A percentile compares a stretch with the other conserved stretches of the same genome.
phyloP scores from a whole-genome alignment of 2,797 vertebrate genomes.

The Brachyrhaphis roseni region DNA sequence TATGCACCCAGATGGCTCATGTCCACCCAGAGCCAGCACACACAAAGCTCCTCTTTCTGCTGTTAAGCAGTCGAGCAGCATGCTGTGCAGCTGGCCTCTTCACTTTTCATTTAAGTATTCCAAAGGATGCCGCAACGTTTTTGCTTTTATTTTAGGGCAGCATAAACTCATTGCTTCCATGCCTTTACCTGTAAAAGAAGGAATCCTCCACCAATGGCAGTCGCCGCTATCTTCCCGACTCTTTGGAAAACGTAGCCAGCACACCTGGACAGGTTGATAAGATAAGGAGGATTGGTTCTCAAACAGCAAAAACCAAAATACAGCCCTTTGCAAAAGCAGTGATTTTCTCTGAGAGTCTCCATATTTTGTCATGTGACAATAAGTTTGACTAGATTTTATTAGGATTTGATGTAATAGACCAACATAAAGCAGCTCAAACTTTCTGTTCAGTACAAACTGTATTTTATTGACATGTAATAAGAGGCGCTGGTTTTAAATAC shows the following conservation, averaged over 20 bases:
- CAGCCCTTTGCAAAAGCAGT: not conserved
- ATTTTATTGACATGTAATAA: not conserved
- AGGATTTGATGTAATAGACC: too few species aligned
- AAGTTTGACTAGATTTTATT: not conserved
- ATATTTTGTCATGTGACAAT: too few species aligned
- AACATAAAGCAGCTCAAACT: too few species aligned
- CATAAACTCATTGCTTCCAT: not conserved
- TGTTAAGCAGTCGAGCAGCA: constrained; percentile 19
- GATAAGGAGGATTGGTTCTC: not conserved
- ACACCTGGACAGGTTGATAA: constrained; percentile 83
- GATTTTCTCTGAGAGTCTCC: not conserved
- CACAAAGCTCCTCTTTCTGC: constrained; percentile 34
- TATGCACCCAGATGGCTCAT: constrained; percentile 29
- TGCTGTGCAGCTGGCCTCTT: constrained; percentile 22
- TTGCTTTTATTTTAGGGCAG: not conserved
- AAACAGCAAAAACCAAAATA: not conserved
- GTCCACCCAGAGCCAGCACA: constrained; percentile 23
- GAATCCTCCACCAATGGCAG: constrained; percentile 96
- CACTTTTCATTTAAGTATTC: not conserved
- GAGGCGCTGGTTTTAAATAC: not conserved
- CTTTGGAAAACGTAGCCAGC: constrained; percentile 99
- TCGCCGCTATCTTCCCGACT: constrained; percentile 97
- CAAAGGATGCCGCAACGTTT: not conserved
- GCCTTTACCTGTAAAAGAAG: constrained; percentile 92
- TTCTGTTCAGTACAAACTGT: not conserved